Evolutionary conservation across 2,113 vertebrate species (phyloP), one percentile per base, ranked within the genome.

Genomic region (Pygoscelis antarcticus): DNA sequence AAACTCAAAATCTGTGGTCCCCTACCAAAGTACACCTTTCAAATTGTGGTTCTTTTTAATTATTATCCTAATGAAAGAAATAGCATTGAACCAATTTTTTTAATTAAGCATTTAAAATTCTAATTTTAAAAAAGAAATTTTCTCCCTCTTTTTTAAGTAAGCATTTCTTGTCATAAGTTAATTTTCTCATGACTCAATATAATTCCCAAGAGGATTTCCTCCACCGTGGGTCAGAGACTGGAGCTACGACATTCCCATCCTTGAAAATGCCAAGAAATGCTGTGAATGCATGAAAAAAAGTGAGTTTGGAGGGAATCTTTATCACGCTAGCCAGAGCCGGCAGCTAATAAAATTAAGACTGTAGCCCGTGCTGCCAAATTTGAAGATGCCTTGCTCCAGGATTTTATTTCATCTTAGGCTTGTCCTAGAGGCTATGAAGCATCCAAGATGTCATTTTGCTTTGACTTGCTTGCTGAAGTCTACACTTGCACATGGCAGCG

Each of bases 401-500:
- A 38, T 71, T 87, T 92, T 51, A 15, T 52, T 70, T 65, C 7
- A 32, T 66, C 36, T 69, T 68, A n/a, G 32, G n/a, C 32, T 91
- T 57, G 18, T 68, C 49, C 77, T 61, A 25, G 66, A 69, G 58
- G 19, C 18, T 47, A 2, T 14, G 26, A 68, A 91, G 21, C 20
- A 83, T 14, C 71, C 3, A 10, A 79, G 61, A 61, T 54, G 34
- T 40, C 32, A 26, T 74, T 95, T 87, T 87, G 51, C 19, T 54
- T 78, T 55, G 62, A 65, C 22, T 57, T 44, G 13, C 69, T 90
- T 6, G 2, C 52, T 49, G 22, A 68, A 18, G 8, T 54, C 44
- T 83, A 55, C 40, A 6, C 42, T 55, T 0, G 0, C 1, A 2
- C 9, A 13, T 1, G 16, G 46, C 68, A 80, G 14, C 0, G 0